Evolutionary conservation across 1,140 invertebrate genomes (phyloP), one percentile per base, ranked within the genome.

Genomic region (Luehdorfia chinensis): DNA sequence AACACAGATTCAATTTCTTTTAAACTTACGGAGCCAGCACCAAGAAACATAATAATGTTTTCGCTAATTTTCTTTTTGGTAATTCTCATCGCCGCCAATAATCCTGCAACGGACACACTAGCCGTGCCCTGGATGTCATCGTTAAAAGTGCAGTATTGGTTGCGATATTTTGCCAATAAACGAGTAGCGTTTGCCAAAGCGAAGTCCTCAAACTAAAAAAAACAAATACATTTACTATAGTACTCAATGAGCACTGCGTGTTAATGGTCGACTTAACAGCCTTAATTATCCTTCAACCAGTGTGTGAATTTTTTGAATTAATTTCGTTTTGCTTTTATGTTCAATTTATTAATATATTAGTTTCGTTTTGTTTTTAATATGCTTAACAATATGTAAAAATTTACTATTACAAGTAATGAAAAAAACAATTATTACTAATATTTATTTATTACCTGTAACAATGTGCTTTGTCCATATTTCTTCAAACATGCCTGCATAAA

Each of bases 51-150:
- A 74, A 95, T 94, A 48, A 90, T 94, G 63, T 97, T 93, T 14
- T 98, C 94, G 5, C 88, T 89, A 27, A 98, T 90, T 50, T 90
- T 93, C 46, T 91, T 93, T 23, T 91, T 90, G 0, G 95, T 97
- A 9, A 97, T 87, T 59, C 94, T 89, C 31, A 93, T 89, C 1
- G 95, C 93, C 0, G 96, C 95, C 23, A 97, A 79, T 3, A 99
- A 84, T 2, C 97, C 97, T 15, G 96, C 96, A 0, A 98, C 94
- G 7, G 95, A 95, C 0, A 98, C 97, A 16, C 94, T 92, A 0
- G 97, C 97, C 0, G 97, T 98, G 13, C 97, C 97, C 87, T 98
- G 97, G 74, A 98, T 98, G 71, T 99, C 97, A 75, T 99, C 97
- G 71, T 99, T 99, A 71, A 99, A 99, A 3, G 96, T 98, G 69